A percentile compares a stretch with the other conserved stretches of the same genome.
Conservation (phyloP, 2,113 vertebrate species). For the Plectropomus leopardus region DNA sequence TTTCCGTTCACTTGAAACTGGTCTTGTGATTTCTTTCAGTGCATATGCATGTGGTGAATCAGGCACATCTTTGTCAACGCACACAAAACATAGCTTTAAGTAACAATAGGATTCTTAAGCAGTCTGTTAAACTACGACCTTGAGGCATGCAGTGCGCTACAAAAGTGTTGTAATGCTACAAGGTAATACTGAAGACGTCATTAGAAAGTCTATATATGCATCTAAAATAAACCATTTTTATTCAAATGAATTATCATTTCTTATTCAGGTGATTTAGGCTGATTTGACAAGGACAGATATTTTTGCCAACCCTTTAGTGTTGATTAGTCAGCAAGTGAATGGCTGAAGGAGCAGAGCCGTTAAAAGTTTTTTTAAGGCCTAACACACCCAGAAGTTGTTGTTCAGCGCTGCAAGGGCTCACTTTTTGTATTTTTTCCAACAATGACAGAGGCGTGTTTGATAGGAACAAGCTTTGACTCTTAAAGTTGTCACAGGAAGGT, state of each 20-base stretch:
- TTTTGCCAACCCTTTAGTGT: not conserved
- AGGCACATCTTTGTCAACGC: not conserved
- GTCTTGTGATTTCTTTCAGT: not conserved
- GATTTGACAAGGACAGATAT: not conserved
- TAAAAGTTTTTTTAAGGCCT: not conserved
- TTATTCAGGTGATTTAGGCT: not conserved
- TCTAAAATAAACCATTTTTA: not conserved
- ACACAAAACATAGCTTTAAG: too few species aligned
- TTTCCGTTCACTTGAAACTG: not conserved
- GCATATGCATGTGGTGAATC: not conserved
- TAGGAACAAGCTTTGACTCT: not conserved
- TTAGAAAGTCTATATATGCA: not conserved
- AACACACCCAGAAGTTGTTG: not conserved
- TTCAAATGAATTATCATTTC: too few species aligned
- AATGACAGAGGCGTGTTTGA: not conserved
- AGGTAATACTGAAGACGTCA: too few species aligned
- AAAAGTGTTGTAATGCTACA: not conserved
- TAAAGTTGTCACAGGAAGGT: not conserved
- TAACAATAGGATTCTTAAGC: too few species aligned
- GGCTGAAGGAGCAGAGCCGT: not conserved
- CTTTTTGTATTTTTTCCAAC: not conserved
- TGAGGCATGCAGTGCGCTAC: not conserved
- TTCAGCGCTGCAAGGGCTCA: not conserved
- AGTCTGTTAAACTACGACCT: too few species aligned
- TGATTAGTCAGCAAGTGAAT: not conserved